Base-by-base conservation (phyloP, 2,113 vertebrate species). In the Tetraodon nigroviridis region DNA sequence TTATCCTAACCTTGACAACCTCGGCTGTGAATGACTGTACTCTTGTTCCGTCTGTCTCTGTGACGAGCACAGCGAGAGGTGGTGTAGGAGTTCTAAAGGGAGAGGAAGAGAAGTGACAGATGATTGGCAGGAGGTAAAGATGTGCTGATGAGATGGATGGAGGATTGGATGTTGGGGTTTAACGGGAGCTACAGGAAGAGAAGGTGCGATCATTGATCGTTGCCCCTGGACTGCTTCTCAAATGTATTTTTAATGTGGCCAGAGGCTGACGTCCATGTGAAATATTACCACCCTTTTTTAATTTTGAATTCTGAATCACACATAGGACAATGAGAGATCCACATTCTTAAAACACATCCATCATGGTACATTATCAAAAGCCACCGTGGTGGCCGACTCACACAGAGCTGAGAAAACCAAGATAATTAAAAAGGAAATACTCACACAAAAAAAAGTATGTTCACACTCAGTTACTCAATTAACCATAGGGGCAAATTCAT, bases 181-280 rank as follows among this genome's bases (percentile, higher is more conserved):
- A 63, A 59, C 42, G 17, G 46, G 52, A 49, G 54, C 46, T 29
- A 37, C 40, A 13, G 41, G 52, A 61, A 70, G 75, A 40, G 73
- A 57, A 77, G 64, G 40, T 68, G 61, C 40, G 21, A 63, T 51
- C 45, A 53, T 46, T 65, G 63, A 67, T 64, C 66, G 68, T 61
- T 42, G 57, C 61, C 67, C 19, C 19, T 7, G 7, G n/a, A 47
- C 46, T 56, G 32, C 55, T 13, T 55, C 52, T 64, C 24, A 61
- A 58, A 78, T 71, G 44, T 57, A 71, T 71, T 68, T 72, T 73
- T 68, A 78, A 78, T 71, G 58, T 53, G 29, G 16, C 65, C 49
- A 32, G 45, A 37, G 54, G 62, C 57, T 41, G 19, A 61, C 64
- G 56, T 21, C 42, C 16, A 40, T 37, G 50, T 58, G 61, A 69